Conservation (phyloP, 2,888 invertebrate species). For the Epistrophella euchroma region DNA sequence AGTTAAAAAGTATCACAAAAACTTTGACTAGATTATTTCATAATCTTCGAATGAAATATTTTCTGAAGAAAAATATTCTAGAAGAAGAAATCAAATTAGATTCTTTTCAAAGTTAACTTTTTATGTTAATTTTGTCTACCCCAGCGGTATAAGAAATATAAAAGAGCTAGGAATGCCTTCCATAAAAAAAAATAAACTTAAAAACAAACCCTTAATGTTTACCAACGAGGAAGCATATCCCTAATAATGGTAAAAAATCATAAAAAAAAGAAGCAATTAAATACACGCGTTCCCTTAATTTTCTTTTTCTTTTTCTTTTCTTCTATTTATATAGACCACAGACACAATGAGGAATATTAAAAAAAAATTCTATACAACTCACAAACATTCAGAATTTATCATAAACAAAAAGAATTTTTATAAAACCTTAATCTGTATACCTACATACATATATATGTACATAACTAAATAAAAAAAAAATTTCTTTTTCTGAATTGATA, state of each 20-base stretch:
- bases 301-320: neutral
- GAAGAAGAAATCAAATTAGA: neutral
- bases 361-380: neutral
- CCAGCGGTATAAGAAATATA: neutral
- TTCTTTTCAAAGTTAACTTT: neutral
- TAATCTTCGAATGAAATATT: neutral
- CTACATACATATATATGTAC: too few relatives aligned
- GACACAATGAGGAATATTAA: neutral
- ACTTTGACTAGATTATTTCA: neutral
- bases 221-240: neutral
- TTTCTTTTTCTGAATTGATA: neutral
- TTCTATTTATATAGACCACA: neutral
- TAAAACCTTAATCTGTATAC: neutral
- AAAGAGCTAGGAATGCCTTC: neutral
- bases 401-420: neutral
- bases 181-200: neutral
- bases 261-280: conserved; percentile 28
- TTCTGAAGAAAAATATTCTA: neutral
- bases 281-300: conserved; percentile 17
- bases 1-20: neutral
- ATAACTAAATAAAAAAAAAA: neutral
- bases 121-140: conserved; percentile 18
- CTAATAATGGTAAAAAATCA: neutral
- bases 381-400: neutral
- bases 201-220: neutral